Conservation (phyloP, 2,797 vertebrate species). For the Sphenopsis melanotis region DNA sequence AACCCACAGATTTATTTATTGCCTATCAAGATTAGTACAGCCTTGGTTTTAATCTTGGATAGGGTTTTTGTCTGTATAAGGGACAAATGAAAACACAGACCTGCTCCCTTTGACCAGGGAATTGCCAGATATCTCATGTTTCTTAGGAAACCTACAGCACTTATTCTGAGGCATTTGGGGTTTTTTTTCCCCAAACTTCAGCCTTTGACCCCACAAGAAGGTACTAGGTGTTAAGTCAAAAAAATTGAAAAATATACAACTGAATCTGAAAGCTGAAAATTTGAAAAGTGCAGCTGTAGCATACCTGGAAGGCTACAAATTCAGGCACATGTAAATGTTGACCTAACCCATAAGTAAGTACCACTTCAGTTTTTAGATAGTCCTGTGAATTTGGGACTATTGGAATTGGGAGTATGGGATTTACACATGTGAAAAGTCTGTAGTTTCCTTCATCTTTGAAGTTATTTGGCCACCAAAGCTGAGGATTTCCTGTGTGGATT, state of each 20-base stretch:
- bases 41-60: neutral
- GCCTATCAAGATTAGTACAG: neutral
- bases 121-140: neutral
- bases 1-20: neutral
- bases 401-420: neutral
- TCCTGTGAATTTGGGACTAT: neutral
- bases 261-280: neutral
- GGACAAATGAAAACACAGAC: neutral
- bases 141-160: neutral
- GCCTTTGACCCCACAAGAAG: neutral
- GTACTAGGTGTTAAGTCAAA: neutral
- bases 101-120: neutral
- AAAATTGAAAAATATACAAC: neutral
- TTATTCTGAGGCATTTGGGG: neutral
- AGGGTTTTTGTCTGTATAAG: neutral
- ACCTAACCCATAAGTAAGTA: neutral
- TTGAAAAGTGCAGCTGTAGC: neutral
- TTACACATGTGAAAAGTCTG: neutral
- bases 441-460: neutral
- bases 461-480: neutral
- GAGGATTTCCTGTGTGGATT: neutral
- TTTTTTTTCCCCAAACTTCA: neutral
- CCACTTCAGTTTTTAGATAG: neutral
- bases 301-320: neutral
- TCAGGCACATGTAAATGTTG: neutral